Evolutionary conservation across 2,888 invertebrate species (phyloP).

Genomic region (Pardosa pseudoannulata): DNA sequence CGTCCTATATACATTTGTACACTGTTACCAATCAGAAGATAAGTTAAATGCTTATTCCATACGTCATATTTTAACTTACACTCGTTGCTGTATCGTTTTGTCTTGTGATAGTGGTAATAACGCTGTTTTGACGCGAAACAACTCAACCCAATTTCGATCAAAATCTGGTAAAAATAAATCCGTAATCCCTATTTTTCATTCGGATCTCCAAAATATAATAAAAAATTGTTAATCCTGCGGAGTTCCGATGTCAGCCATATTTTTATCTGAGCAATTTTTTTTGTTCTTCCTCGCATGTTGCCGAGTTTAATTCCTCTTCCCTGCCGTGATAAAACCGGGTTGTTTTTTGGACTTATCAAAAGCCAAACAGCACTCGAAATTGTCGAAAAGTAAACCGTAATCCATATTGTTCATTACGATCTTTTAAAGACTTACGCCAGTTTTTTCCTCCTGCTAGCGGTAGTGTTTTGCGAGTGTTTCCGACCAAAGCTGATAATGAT

Average conservation of each 20-base stretch:
- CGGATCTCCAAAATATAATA: neutral
- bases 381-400: neutral
- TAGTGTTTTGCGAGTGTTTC: constrained; percentile 24
- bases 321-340: neutral
- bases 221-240: neutral
- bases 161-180: neutral
- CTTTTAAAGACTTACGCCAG: constrained; percentile 16
- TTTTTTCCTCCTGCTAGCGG: constrained; percentile 11
- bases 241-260: neutral
- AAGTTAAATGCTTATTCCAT: neutral
- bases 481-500: constrained; percentile 51
- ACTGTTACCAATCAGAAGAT: too few species aligned
- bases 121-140: neutral
- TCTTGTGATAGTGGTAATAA: neutral
- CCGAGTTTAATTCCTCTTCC: neutral
- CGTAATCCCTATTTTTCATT: neutral
- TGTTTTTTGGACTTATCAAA: neutral
- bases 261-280: neutral
- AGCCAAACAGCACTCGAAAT: neutral
- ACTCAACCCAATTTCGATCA: neutral
- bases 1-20: too few species aligned
- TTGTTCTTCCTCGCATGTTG: too few species aligned
- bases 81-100: neutral
- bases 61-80: neutral
- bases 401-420: constrained; percentile 35